Percentiles rank a stretch among this genome's conserved stretches.
These are phyloP conservation scores for Nerophis lumbriciformis DNA, from an alignment of 2,113 vertebrate species.

Conservation along the genomic window DNA sequence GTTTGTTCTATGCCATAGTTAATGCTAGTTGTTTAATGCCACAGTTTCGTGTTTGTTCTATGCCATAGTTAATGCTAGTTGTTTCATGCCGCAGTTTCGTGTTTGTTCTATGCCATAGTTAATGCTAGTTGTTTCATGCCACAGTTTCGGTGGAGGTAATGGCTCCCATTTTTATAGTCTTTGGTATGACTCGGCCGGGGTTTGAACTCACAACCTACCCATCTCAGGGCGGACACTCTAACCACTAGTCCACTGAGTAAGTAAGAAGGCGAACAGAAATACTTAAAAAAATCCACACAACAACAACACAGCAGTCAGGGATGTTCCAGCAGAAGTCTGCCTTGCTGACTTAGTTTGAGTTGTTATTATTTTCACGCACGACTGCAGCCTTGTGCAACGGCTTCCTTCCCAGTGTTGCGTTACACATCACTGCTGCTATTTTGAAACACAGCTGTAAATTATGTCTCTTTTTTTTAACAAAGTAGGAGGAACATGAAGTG, in stretches of 20 bases:
- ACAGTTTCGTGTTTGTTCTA: no score
- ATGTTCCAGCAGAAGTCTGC: neutral
- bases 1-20: no score
- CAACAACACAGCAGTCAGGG: neutral
- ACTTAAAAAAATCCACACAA: neutral
- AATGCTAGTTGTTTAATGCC: no score
- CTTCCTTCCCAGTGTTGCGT: neutral
- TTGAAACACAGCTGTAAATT: constrained; percentile 11
- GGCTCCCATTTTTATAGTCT: no score
- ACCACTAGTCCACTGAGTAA: neutral
- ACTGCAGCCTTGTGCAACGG: neutral
- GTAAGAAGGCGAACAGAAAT: neutral
- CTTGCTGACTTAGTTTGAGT: neutral
- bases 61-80: no score
- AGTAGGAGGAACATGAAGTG: neutral
- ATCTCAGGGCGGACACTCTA: no score
- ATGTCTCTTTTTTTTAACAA: neutral
- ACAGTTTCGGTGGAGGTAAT: no score
- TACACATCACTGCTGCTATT: neutral
- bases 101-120: no score
- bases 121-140: no score
- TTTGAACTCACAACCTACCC: no score
- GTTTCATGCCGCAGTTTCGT: no score
- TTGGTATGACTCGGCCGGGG: no score
- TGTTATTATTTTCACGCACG: constrained; percentile 8